phyloP scores from a whole-genome alignment of 2,888 invertebrate genomes.

The Meloe dianella region DNA sequence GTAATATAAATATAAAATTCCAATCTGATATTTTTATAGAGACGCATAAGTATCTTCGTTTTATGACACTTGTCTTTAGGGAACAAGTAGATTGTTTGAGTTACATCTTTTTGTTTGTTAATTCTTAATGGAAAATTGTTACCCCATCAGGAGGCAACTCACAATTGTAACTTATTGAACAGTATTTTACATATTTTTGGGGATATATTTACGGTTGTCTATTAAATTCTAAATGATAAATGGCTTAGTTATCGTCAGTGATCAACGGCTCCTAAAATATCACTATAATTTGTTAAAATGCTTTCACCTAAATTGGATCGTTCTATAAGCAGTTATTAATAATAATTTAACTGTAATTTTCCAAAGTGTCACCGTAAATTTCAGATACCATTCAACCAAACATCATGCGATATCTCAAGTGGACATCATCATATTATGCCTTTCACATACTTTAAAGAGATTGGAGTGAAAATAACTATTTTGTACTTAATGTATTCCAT shows the following conservation, averaged over 20 bases:
- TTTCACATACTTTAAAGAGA: neutral
- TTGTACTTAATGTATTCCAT: neutral
- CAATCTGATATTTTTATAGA: conserved; percentile 5
- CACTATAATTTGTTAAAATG: conserved; percentile 29
- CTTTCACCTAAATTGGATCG: conserved; percentile 33
- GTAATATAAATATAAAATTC: neutral
- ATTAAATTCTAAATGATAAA: neutral
- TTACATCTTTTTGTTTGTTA: neutral
- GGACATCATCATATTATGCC: neutral
- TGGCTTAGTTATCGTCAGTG: neutral
- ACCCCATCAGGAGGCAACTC: neutral
- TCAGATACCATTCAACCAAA: neutral
- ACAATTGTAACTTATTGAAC: neutral
- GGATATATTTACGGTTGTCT: neutral
- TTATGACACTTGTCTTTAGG: neutral
- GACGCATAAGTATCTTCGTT: neutral
- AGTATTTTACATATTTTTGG: neutral
- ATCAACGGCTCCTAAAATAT: conserved; percentile 16
- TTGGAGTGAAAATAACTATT: neutral
- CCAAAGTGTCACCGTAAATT: conserved; percentile 30
- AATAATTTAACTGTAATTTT: conserved; percentile 31
- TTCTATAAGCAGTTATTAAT: conserved; percentile 31
- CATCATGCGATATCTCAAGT: neutral
- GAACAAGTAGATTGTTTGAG: neutral
- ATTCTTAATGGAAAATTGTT: neutral